Conservation (phyloP, 1,140 invertebrate genomes). For the Conus ventricosus region DNA sequence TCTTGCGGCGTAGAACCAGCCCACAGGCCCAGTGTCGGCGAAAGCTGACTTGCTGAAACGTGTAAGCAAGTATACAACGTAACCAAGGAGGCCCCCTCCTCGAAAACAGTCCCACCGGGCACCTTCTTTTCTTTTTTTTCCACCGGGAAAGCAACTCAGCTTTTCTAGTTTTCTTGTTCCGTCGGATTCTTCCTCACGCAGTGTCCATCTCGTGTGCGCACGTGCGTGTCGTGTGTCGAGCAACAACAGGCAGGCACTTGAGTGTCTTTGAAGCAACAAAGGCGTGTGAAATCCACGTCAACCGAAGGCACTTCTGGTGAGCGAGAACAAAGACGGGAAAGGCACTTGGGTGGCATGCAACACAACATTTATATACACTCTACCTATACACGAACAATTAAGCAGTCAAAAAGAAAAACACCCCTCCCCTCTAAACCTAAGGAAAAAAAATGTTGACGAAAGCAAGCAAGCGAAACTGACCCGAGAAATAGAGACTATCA, state of each 20-base stretch:
- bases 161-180: too few relatives aligned
- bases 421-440: too few relatives aligned
- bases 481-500: constrained; percentile 17
- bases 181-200: too few relatives aligned
- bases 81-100: too few relatives aligned
- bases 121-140: too few relatives aligned
- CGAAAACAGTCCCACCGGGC: too few relatives aligned
- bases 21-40: too few relatives aligned
- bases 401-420: not conserved
- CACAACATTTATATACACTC: not conserved
- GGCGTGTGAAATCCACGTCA: constrained; percentile 2
- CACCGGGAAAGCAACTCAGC: too few relatives aligned
- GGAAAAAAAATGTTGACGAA: not conserved
- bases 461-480: not conserved
- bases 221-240: not conserved
- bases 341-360: constrained; percentile 20
- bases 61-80: too few relatives aligned
- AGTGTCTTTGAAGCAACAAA: not conserved
- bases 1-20: too few relatives aligned
- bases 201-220: too few relatives aligned
- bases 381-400: not conserved
- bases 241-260: not conserved
- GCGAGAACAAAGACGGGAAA: not conserved
- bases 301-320: constrained; percentile 23
- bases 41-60: too few relatives aligned